phyloP scores from a whole-genome alignment of 2,113 vertebrate species.

The Neogobius melanostomus region DNA sequence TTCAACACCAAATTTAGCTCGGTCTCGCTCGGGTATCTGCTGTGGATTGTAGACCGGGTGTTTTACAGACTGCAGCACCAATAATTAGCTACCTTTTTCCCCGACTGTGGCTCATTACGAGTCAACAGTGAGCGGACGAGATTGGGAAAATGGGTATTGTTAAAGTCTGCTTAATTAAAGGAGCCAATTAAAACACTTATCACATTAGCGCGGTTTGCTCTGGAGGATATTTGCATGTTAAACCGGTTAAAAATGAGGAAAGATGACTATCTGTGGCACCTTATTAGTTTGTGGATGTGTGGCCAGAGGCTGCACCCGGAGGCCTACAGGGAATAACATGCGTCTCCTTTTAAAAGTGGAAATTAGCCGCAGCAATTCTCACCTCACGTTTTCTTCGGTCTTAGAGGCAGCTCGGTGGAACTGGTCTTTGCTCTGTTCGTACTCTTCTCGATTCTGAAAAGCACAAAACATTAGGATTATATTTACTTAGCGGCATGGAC shows the following conservation, averaged over 20 bases:
- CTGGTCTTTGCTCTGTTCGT: constrained; percentile 82
- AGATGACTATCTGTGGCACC: constrained; percentile 47
- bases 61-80: constrained; percentile 36
- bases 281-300: constrained; percentile 41
- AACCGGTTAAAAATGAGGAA: constrained; percentile 52
- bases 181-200: constrained; percentile 67
- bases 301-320: constrained; percentile 6
- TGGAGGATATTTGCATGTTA: constrained; percentile 50
- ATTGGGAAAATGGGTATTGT: constrained; percentile 54
- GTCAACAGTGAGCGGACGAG: constrained; percentile 43
- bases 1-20: constrained; percentile 20
- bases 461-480: neutral
- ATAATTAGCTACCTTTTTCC: constrained; percentile 50
- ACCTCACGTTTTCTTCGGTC: constrained; percentile 83
- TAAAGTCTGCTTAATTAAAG: constrained; percentile 62
- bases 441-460: constrained; percentile 86
- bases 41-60: constrained; percentile 33
- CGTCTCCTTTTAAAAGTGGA: constrained; percentile 27
- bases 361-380: constrained; percentile 58
- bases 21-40: constrained; percentile 25
- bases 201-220: constrained; percentile 56
- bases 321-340: constrained; percentile 38
- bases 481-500: neutral
- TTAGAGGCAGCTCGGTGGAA: constrained; percentile 85
- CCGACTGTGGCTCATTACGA: constrained; percentile 48